Conservation (phyloP, 1,140 invertebrate species). For the Hydropsyche tenuis region DNA sequence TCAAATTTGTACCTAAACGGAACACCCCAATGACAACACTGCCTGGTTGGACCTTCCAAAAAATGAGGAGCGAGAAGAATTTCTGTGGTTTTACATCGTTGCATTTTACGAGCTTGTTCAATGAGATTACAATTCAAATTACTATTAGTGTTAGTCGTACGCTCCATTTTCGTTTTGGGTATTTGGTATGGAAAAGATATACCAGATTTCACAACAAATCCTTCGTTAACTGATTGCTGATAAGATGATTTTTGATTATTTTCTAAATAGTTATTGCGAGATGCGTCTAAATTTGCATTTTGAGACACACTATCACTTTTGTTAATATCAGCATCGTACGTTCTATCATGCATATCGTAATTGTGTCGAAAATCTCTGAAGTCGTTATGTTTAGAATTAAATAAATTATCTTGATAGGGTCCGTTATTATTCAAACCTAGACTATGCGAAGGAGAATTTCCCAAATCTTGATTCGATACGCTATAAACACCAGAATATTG, state of each 20-base stretch:
- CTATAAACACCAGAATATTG: constrained; percentile 54
- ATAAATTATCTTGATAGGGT: constrained; percentile 35
- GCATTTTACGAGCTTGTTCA: constrained; percentile 59
- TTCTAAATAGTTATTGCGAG: constrained; percentile 28
- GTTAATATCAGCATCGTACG: constrained; percentile 24
- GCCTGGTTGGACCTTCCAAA: constrained; percentile 58
- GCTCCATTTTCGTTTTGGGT: constrained; percentile 49
- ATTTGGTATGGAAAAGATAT: constrained; percentile 49
- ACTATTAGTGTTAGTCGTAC: constrained; percentile 25
- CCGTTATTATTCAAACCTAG: constrained; percentile 25
- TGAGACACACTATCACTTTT: constrained; percentile 32
- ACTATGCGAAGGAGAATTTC: constrained; percentile 26
- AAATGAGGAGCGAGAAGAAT: constrained; percentile 79
- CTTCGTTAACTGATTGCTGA: constrained; percentile 15
- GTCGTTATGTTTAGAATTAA: constrained; percentile 35
- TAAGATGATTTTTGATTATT: constrained; percentile 31
- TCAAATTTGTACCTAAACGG: constrained; percentile 56
- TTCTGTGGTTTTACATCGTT: constrained; percentile 74
- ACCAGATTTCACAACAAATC: constrained; percentile 21
- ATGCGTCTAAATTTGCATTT: constrained; percentile 25
- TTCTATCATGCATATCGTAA: constrained; percentile 38
- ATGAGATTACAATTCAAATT: constrained; percentile 43
- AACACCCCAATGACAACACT: constrained; percentile 62
- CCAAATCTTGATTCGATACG: constrained; percentile 46
- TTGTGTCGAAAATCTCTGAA: constrained; percentile 42